These are phyloP conservation scores for Sinocyclocheilus anophthalmus DNA, from an alignment of 2,113 vertebrate genomes.

Conservation along the genomic window DNA sequence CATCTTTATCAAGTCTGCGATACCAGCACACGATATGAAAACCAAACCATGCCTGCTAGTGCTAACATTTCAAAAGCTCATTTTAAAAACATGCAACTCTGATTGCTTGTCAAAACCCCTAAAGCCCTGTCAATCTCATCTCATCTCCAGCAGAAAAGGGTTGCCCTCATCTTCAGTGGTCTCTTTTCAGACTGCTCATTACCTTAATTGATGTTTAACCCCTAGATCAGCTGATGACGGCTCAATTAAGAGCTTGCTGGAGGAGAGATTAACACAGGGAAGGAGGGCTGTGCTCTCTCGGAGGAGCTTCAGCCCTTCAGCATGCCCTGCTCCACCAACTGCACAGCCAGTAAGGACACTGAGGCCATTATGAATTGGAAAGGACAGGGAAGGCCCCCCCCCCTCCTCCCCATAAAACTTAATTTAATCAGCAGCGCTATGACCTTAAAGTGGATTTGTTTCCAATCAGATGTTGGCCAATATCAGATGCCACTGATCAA, in stretches of 20 bases:
- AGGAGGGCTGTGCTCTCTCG: constrained; percentile 50
- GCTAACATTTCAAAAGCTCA: constrained; percentile 12
- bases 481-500: constrained; percentile 31
- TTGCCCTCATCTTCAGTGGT: constrained; percentile 34
- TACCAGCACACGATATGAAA: neutral
- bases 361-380: constrained; percentile 67
- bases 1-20: neutral
- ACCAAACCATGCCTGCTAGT: neutral
- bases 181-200: constrained; percentile 61
- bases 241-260: constrained; percentile 71
- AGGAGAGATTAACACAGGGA: constrained; percentile 66
- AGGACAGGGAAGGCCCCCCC: neutral
- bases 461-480: constrained; percentile 18
- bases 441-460: constrained; percentile 34
- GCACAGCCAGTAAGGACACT: constrained; percentile 48
- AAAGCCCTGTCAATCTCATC: neutral
- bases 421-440: constrained; percentile 15
- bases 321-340: constrained; percentile 58
- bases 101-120: constrained; percentile 37
- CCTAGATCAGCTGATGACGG: constrained; percentile 68
- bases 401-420: neutral
- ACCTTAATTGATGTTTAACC: constrained; percentile 76
- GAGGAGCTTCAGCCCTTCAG: constrained; percentile 48
- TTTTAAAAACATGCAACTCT: constrained; percentile 12
- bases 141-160: neutral